Base-by-base conservation (phyloP, 2,888 invertebrate genomes). In the Macrophya alboannulata region DNA sequence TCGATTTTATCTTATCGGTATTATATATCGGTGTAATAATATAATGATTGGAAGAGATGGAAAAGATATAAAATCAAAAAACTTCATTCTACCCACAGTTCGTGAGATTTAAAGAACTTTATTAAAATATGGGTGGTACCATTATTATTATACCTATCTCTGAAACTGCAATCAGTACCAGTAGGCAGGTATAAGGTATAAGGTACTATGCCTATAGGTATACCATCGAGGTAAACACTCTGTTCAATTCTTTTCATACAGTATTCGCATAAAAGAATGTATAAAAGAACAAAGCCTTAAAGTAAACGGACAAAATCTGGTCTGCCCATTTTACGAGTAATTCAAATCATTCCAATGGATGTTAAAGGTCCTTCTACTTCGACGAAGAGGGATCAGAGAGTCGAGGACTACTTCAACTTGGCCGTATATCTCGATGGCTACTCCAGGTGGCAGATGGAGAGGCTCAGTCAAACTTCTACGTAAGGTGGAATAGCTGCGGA, bases 261-360 rank as follows among this genome's bases (percentile, higher is more conserved):
- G 5, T 6, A 55, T 55, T 17, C 2, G n/a, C n/a, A 55, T 55
- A 55, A 55, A 55, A n/a, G 55, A 55, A 55, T 55, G 68, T 37
- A 55, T 55, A n/a, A 37, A 37, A 68, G 68, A 68, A 37, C 68
- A 17, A 37, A 68, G 68, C 68, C 43, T 74, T 45, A 74, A 45
- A 25, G 72, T 45, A 43, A 74, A 74, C 45, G 43, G 2, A 21
- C n/a, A 45, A 74, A 45, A 74, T 74, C n/a, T 74, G 8, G 10
- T n/a, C 68, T 37, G 37, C 37, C 68, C 31, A 68, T 68, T 68
- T 68, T 74, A n/a, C 72, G 72, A 74, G 43, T 74, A 45, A 74
- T 74, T 45, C 45, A 74, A 74, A 43, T 74, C 43, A 74, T 74
- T 74, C 6, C 45, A 45, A 74, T 45, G 72, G 72, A 74, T 45